Evolutionary conservation across 2,113 vertebrate genomes (phyloP).

Genomic region (Eolophus roseicapilla): DNA sequence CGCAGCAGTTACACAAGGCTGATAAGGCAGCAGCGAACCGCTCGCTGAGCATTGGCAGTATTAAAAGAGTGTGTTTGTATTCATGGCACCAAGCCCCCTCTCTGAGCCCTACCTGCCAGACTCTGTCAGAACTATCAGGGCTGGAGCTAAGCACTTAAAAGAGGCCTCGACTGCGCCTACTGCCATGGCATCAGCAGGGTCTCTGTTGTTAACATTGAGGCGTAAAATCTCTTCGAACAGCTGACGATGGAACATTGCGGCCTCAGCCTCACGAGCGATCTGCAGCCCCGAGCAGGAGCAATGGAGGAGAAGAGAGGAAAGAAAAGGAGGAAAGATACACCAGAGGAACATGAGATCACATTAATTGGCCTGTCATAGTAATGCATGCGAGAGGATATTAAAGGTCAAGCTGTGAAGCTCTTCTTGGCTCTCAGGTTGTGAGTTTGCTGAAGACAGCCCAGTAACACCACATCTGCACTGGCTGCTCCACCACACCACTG

Average conservation of each 20-base stretch:
- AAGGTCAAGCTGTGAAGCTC: background rate
- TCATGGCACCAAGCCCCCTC: background rate
- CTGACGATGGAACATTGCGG: constrained; percentile 74
- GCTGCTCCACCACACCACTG: accelerated
- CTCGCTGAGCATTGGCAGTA: background rate
- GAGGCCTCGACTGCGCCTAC: constrained; percentile 95
- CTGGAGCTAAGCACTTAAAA: constrained; percentile 94
- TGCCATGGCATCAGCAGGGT: constrained; percentile 92
- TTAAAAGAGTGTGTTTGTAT: background rate
- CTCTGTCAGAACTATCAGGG: constrained; percentile 95
- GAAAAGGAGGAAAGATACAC: constrained; percentile 51
- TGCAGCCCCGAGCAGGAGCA: constrained; percentile 71
- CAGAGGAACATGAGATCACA: constrained; percentile 52
- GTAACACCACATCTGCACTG: accelerated
- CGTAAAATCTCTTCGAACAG: constrained; percentile 83
- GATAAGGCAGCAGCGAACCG: background rate
- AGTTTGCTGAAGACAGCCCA: background rate
- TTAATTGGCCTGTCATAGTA: constrained; percentile 51
- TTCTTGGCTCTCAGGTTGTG: background rate
- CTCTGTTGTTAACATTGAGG: constrained; percentile 78
- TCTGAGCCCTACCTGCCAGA: constrained; percentile 95
- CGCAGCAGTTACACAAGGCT: background rate
- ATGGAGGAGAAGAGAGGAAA: constrained; percentile 46
- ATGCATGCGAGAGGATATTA: background rate
- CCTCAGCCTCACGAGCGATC: constrained; percentile 80